phyloP scores from a whole-genome alignment of 53 echinoderm and acorn worm genomes.

The Temnopleurus reevesii region DNA sequence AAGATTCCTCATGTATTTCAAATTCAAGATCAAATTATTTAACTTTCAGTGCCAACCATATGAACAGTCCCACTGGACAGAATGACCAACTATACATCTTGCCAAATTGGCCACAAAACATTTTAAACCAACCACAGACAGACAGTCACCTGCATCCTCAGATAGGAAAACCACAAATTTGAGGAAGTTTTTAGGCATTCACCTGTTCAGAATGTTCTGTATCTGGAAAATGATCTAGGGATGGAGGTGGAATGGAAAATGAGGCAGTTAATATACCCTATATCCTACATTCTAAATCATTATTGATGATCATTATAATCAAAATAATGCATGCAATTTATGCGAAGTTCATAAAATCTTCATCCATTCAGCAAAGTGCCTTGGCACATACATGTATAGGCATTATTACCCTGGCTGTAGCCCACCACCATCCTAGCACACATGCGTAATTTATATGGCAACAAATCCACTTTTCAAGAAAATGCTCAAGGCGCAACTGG shows the following conservation, averaged over 20 bases:
- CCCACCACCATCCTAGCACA: too few relatives aligned
- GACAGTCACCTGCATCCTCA: not conserved
- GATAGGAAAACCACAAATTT: not conserved
- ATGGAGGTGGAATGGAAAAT: not conserved
- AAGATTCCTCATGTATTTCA: not conserved
- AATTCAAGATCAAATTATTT: not conserved
- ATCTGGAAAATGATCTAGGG: not conserved
- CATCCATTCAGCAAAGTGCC: too few relatives aligned
- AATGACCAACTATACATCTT: not conserved
- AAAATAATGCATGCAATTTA: too few relatives aligned
- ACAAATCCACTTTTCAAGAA: too few relatives aligned
- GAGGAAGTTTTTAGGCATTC: conserved; percentile 1
- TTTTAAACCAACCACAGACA: not conserved
- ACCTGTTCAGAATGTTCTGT: not conserved
- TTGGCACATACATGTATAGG: too few relatives aligned
- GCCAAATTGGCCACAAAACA: conserved; percentile 1
- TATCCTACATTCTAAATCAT: too few relatives aligned
- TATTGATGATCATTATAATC: too few relatives aligned
- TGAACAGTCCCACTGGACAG: not conserved
- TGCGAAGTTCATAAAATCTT: too few relatives aligned
- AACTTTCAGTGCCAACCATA: not conserved
- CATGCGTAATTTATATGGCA: too few relatives aligned
- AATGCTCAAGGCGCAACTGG: too few relatives aligned
- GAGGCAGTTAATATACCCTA: not conserved
- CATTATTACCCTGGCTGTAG: too few relatives aligned